Base-by-base conservation (phyloP, 2,797 vertebrate genomes). In the Pelobates cultripes region DNA sequence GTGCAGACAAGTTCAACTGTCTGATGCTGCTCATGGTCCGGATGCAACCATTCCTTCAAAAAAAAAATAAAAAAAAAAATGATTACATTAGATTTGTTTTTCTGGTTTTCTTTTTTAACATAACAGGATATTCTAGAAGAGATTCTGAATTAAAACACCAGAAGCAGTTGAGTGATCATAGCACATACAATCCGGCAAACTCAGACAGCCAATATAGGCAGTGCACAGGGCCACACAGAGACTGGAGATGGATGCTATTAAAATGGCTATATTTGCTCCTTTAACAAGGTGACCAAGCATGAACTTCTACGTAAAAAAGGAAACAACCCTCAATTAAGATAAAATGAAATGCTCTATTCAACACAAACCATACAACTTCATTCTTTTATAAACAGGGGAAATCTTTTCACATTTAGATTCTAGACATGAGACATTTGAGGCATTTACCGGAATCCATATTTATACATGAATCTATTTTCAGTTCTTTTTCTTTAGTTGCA, bases 141-240 rank as follows among this genome's bases (percentile, higher is more conserved):
- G 28, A 28, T 28, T 28, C 28, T 28, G 28, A 28, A 28, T n/a
- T 28, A 51, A 51, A 12, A 57, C 6, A 40, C 14, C 51, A 41
- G 9, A 12, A 69, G 5, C 96, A 4, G 94, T 96, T 4, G 90
- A 63, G 0, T 91, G 82, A 40, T 97, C 94, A 0, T 95, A 97
- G 91, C 96, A 97, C 0, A 90, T 92, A 80, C 95, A 96, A 83
- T 78, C 0, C 0, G 96, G 95, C n/a, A 97, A 92, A 51, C 96
- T 96, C 60, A 92, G 89, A 84, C 93, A 95, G 4, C 96, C 95
- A 78, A 91, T 0, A 2, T 90, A 93, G 77, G 86, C 81, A 42
- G 96, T 93, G 51, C 92, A 83, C 5, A 90, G 85, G 57, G 93
- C 92, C 2, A 92, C 85, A 14, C 83, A 78, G 55, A 94, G 64